Evolutionary conservation across 2,113 vertebrate species (phyloP).

Genomic region (Vicugna pacos): DNA sequence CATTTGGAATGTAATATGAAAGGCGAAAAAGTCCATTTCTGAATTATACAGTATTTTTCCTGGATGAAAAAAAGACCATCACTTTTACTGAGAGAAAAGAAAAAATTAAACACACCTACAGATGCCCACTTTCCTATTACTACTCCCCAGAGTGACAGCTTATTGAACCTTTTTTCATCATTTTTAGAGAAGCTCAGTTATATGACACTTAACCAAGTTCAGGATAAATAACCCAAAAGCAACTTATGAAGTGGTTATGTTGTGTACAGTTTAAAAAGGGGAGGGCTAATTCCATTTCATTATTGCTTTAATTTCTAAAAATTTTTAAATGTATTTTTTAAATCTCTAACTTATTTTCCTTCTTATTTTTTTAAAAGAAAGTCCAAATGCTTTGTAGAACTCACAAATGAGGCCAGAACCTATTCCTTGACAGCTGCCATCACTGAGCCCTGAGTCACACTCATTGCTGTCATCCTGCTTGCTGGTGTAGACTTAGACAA

Average conservation of each 20-base stretch:
- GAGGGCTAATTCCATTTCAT: background rate
- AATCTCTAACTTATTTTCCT: background rate
- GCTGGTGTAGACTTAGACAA: background rate
- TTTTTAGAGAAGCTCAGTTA: constrained; percentile 1
- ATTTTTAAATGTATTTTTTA: background rate
- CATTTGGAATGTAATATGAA: background rate
- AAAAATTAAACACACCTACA: constrained; percentile 9
- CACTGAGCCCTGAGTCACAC: background rate
- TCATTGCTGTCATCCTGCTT: background rate
- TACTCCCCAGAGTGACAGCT: background rate
- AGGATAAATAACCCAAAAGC: background rate
- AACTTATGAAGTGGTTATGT: background rate
- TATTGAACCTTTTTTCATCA: background rate
- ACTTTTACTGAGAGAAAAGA: background rate
- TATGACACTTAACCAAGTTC: background rate
- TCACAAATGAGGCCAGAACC: background rate
- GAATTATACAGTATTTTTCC: background rate
- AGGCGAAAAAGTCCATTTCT: background rate
- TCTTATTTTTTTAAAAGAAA: constrained; percentile 3
- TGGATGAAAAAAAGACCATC: background rate
- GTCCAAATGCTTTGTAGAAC: background rate
- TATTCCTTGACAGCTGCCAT: background rate
- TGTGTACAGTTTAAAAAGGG: background rate
- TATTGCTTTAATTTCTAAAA: background rate
- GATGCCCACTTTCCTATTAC: background rate